Percentiles rank a stretch among this genome's conserved stretches.
phyloP scores from a whole-genome alignment of 2,113 vertebrate genomes.

The Entosphenus tridentatus region DNA sequence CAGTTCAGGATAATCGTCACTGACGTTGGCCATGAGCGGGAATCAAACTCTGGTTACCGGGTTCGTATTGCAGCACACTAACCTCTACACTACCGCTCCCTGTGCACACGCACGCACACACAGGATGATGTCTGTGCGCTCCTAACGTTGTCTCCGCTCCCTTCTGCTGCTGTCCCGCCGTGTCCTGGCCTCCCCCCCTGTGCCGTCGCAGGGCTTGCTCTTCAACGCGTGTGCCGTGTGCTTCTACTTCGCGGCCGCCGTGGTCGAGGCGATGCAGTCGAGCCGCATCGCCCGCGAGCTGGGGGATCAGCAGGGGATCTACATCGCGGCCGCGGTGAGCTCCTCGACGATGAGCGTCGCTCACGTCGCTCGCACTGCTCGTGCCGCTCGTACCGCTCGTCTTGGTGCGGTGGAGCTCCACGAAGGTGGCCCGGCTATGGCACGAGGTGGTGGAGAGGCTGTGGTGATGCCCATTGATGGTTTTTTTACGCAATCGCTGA shows the following conservation, averaged over 20 bases:
- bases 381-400: too few species aligned
- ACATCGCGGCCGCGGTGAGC: background rate
- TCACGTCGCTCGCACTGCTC: too few species aligned
- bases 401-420: too few species aligned
- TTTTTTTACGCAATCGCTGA: too few species aligned
- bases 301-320: background rate
- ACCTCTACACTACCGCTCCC: background rate
- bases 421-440: too few species aligned
- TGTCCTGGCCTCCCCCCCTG: background rate
- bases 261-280: background rate
- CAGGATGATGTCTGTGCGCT: background rate
- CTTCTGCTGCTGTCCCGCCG: background rate
- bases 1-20: too few species aligned
- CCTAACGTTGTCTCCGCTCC: background rate
- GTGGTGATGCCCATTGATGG: too few species aligned
- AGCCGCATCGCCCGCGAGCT: background rate
- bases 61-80: background rate
- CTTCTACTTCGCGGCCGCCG: constrained; percentile 4
- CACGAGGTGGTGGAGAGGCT: too few species aligned
- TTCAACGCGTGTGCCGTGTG: constrained; percentile 1
- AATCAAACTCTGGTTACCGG: too few species aligned
- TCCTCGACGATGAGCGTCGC: background rate
- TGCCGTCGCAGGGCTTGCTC: background rate
- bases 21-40: too few species aligned
- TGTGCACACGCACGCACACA: background rate